These are phyloP conservation scores for Chinchilla lanigera DNA, from an alignment of 2,113 vertebrate species.

Conservation along the genomic window DNA sequence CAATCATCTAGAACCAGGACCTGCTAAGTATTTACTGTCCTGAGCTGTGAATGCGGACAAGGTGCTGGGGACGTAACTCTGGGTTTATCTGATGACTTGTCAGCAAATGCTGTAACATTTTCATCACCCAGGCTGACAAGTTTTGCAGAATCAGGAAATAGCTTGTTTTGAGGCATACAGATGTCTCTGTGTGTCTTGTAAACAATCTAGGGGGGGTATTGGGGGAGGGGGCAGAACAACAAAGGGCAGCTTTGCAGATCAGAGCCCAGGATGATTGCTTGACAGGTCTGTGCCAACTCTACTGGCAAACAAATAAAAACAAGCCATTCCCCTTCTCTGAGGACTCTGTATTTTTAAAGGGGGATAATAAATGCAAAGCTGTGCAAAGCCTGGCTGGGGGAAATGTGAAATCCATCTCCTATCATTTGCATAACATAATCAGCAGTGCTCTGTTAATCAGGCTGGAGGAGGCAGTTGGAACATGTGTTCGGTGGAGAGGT, in stretches of 20 bases:
- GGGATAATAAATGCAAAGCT: constrained; percentile 84
- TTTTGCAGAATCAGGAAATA: constrained; percentile 79
- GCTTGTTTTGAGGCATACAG: constrained; percentile 75
- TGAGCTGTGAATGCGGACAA: constrained; percentile 68
- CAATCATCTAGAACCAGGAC: constrained; percentile 60
- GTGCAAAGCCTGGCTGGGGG: constrained; percentile 79
- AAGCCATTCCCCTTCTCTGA: constrained; percentile 70
- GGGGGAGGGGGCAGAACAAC: constrained; percentile 62
- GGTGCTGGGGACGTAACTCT: constrained; percentile 60
- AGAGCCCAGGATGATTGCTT: constrained; percentile 81
- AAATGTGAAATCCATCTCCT: constrained; percentile 84
- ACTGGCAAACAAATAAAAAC: constrained; percentile 80
- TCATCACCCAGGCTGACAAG: constrained; percentile 75
- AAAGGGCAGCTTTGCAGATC: constrained; percentile 83
- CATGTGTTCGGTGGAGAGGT: constrained; percentile 78
- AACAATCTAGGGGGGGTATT: constrained; percentile 72
- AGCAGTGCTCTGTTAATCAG: constrained; percentile 80
- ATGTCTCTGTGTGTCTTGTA: constrained; percentile 77
- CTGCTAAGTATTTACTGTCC: constrained; percentile 53
- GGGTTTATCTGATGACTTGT: constrained; percentile 70
- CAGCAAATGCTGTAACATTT: constrained; percentile 67
- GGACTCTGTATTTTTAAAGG: constrained; percentile 82
- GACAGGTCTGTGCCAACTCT: constrained; percentile 82
- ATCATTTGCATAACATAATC: constrained; percentile 86
- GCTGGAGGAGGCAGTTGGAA: constrained; percentile 79